Conservation (phyloP, 1,140 invertebrate genomes). For the Macrotrachela quadricornifera region DNA sequence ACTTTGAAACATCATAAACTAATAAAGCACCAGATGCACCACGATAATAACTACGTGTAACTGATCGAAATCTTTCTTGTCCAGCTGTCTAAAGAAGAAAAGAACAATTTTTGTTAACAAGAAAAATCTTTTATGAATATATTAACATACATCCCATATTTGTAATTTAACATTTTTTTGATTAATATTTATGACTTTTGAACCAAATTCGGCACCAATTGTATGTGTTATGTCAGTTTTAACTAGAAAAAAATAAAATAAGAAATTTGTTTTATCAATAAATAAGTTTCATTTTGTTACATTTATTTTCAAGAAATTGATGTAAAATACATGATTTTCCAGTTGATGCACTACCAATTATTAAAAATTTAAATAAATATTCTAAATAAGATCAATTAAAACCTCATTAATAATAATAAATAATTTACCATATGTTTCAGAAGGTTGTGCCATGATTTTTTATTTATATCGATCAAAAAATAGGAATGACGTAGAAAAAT, state of each 20-base stretch:
- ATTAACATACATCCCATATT: conserved; percentile 29
- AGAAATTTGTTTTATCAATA: neutral
- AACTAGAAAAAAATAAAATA: conserved; percentile 23
- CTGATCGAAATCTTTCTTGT: neutral
- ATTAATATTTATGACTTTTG: conserved; percentile 65
- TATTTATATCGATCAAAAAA: too few species aligned
- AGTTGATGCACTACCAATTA: conserved; percentile 45
- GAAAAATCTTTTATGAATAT: too few species aligned
- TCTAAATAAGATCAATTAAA: conserved; percentile 29
- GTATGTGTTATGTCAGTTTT: conserved; percentile 45
- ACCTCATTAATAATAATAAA: too few species aligned
- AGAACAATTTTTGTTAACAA: too few species aligned
- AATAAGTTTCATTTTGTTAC: conserved; percentile 17
- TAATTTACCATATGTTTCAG: too few species aligned
- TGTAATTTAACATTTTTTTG: conserved; percentile 68
- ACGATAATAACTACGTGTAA: conserved; percentile 9
- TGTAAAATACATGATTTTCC: conserved; percentile 40
- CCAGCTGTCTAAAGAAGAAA: neutral
- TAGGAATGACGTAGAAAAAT: too few species aligned
- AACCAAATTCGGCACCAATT: conserved; percentile 29
- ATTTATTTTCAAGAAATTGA: conserved; percentile 32
- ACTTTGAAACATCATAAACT: conserved; percentile 23
- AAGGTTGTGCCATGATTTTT: too few species aligned
- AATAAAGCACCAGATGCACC: conserved; percentile 22
- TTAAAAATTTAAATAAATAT: conserved; percentile 61